Conservation (phyloP, 1,140 invertebrate species). For the Achroia grisella region DNA sequence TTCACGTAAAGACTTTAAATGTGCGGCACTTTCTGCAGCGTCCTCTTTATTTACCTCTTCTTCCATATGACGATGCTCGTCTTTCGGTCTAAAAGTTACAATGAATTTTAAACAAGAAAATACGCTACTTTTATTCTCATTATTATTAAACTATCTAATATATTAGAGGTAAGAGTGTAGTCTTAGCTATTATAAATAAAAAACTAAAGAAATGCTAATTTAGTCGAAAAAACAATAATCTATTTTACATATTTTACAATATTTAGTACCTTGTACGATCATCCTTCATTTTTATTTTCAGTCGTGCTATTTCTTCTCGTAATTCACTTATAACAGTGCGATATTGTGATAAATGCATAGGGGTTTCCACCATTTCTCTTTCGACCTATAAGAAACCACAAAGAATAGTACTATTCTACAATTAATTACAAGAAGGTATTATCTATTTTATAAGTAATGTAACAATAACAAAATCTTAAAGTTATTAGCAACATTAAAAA, state of each 20-base stretch:
- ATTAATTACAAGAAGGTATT: too few relatives aligned
- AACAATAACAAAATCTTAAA: too few relatives aligned
- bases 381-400: constrained; percentile 72
- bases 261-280: constrained; percentile 74
- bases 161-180: too few relatives aligned
- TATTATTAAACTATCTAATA: too few relatives aligned
- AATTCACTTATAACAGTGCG: constrained; percentile 81
- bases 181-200: too few relatives aligned
- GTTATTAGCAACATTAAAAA: too few relatives aligned
- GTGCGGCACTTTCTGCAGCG: constrained; percentile 67
- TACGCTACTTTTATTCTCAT: too few relatives aligned
- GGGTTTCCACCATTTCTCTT: constrained; percentile 85
- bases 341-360: constrained; percentile 89
- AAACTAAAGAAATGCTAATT: too few relatives aligned
- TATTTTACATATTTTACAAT: not conserved
- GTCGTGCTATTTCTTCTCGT: constrained; percentile 86
- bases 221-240: not conserved
- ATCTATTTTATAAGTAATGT: too few relatives aligned
- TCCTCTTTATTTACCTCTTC: constrained; percentile 31
- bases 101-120: not conserved
- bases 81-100: constrained; percentile 17
- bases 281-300: constrained; percentile 87
- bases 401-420: too few relatives aligned
- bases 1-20: constrained; percentile 84
- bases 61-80: constrained; percentile 33